phyloP scores from a whole-genome alignment of 2,888 invertebrate genomes.

The Metalampra italica region DNA sequence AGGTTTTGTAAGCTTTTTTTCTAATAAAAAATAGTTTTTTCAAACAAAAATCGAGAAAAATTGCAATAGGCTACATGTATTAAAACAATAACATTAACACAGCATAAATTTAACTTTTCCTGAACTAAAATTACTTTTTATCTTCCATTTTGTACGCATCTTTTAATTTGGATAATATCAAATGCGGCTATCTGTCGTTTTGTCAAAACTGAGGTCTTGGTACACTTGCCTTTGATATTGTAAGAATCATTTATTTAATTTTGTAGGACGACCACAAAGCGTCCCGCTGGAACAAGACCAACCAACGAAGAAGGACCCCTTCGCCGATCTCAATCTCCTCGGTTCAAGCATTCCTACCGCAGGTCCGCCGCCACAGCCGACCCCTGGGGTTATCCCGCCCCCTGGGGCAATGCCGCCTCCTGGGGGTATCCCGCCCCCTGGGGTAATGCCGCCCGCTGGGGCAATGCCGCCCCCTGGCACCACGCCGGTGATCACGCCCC shows the following conservation, averaged over 20 bases:
- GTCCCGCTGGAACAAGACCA: slow-evolving; percentile 67
- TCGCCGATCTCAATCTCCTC: slow-evolving; percentile 82
- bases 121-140: too few relatives aligned
- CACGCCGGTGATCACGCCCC: slow-evolving; percentile 33
- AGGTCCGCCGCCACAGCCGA: slow-evolving; percentile 4
- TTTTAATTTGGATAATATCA: too few relatives aligned
- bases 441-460: slow-evolving; percentile 10
- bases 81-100: too few relatives aligned
- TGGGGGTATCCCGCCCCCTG: slow-evolving; percentile 29
- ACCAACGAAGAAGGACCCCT: slow-evolving; percentile 81
- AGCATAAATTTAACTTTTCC: too few relatives aligned
- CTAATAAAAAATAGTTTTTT: too few relatives aligned
- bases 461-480: slow-evolving; percentile 11
- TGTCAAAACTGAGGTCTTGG: too few relatives aligned
- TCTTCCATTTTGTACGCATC: too few relatives aligned
- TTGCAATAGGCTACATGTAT: too few relatives aligned
- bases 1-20: too few relatives aligned
- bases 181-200: too few relatives aligned
- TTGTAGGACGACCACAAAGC: slow-evolving; percentile 50
- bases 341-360: slow-evolving; percentile 27
- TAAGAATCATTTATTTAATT: not conserved
- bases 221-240: too few relatives aligned
- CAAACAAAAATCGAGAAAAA: too few relatives aligned
- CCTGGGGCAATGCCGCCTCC: slow-evolving; percentile 18
- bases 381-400: slow-evolving; percentile 21